phyloP scores from a whole-genome alignment of 2,888 invertebrate genomes.

The Cremastinae sp. region DNA sequence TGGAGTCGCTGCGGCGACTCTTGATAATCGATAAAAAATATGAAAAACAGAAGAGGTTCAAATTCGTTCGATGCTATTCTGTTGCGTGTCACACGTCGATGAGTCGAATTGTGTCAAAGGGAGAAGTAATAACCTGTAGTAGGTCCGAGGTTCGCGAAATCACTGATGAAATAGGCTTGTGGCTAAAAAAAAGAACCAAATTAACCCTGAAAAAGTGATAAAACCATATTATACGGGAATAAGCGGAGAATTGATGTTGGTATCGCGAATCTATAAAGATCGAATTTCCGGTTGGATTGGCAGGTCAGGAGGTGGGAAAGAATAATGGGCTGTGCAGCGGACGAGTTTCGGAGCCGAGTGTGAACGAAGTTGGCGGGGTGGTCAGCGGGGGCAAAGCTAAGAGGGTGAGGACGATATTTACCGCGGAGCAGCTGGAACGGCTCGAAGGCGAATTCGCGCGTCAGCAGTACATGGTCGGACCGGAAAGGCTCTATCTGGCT shows the following conservation, averaged over 20 bases:
- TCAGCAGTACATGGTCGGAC: conserved; percentile 99
- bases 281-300: conserved; percentile 49
- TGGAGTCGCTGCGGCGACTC: no score
- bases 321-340: conserved; percentile 76
- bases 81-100: conserved; percentile 19
- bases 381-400: conserved; percentile 85
- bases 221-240: no score
- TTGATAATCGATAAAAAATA: conserved; percentile 5
- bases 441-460: conserved; percentile 97
- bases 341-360: conserved; percentile 41
- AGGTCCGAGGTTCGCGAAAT: no score
- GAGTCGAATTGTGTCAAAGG: background rate
- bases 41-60: conserved; percentile 11
- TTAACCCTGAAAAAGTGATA: no score
- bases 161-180: no score
- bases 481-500: conserved; percentile 95
- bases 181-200: no score
- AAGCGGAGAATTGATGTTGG: no score
- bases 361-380: conserved; percentile 65
- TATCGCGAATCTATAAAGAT: conserved; percentile 3
- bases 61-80: conserved; percentile 29
- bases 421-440: conserved; percentile 96
- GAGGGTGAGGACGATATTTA: conserved; percentile 97
- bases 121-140: conserved; percentile 41
- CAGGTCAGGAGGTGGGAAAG: conserved; percentile 78